phyloP scores from a whole-genome alignment of 30 jellyfish, hydroid and myxozoan genomes.

The Chrysaora quinquecirrha region DNA sequence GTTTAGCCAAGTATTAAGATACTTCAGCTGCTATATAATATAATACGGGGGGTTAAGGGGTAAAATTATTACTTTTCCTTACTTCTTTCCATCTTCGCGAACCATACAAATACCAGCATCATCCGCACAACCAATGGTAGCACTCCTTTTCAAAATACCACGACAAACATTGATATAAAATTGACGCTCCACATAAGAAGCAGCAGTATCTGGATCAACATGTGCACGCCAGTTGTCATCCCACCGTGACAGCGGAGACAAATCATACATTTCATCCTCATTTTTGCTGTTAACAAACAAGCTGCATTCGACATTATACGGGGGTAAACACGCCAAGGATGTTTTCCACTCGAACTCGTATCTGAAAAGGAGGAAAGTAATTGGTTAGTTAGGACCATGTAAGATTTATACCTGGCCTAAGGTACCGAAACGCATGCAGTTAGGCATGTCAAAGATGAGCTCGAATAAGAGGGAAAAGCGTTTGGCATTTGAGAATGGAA shows the following conservation, averaged over 20 bases:
- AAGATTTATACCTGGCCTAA: too few relatives aligned
- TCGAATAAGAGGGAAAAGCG: too few relatives aligned
- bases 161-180: constrained; percentile 75
- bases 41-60: too few relatives aligned
- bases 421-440: too few relatives aligned
- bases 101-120: constrained; percentile 70
- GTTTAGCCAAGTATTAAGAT: too few relatives aligned
- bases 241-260: constrained; percentile 68
- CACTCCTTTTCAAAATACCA: constrained; percentile 33
- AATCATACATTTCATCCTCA: constrained; percentile 65
- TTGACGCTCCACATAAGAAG: constrained; percentile 40
- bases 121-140: constrained; percentile 35
- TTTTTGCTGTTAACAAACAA: constrained; percentile 54
- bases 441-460: too few relatives aligned
- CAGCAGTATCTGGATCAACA: constrained; percentile 38
- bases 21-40: too few relatives aligned
- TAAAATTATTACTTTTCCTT: too few relatives aligned
- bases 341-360: constrained; percentile 82
- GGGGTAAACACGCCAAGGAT: constrained; percentile 69
- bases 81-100: constrained; percentile 56
- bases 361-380: constrained; percentile 20
- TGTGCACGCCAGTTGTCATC: constrained; percentile 80
- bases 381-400: not conserved
- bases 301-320: constrained; percentile 69
- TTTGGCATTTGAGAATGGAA: too few relatives aligned